Conservation (phyloP, 2,113 vertebrate species). For the Lagopus leucura region DNA sequence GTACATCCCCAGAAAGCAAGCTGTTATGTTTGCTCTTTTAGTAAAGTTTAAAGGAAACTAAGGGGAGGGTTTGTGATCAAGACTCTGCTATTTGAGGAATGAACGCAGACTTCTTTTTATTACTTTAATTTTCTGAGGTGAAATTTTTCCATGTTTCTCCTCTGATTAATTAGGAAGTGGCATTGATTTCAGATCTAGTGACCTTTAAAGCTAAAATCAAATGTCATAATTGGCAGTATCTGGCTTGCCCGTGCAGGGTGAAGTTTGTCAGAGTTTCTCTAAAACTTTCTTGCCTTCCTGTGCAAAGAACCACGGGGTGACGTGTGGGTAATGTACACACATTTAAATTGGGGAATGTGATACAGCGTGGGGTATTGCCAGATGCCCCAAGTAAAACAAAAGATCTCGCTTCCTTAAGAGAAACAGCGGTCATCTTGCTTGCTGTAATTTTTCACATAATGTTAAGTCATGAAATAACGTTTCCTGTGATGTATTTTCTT, state of each 20-base stretch:
- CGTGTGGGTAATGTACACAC: rapidly evolving
- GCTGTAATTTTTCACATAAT: neutral
- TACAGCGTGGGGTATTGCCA: neutral
- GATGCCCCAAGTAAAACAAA: neutral
- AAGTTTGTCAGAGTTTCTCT: neutral
- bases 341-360: neutral
- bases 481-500: neutral
- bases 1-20: neutral
- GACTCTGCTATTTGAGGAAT: neutral
- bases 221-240: neutral
- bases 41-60: neutral
- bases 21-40: neutral
- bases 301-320: neutral
- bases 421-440: neutral
- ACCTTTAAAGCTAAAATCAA: neutral
- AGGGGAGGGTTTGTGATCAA: neutral
- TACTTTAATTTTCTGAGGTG: neutral
- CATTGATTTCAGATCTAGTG: neutral
- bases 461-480: neutral
- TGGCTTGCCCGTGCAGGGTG: neutral
- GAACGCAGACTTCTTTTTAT: neutral
- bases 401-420: neutral
- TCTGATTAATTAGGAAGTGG: neutral
- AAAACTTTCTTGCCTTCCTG: neutral
- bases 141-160: neutral